Evolutionary conservation across 2,888 invertebrate species (phyloP).

Genomic region (Anthrax anthrax): DNA sequence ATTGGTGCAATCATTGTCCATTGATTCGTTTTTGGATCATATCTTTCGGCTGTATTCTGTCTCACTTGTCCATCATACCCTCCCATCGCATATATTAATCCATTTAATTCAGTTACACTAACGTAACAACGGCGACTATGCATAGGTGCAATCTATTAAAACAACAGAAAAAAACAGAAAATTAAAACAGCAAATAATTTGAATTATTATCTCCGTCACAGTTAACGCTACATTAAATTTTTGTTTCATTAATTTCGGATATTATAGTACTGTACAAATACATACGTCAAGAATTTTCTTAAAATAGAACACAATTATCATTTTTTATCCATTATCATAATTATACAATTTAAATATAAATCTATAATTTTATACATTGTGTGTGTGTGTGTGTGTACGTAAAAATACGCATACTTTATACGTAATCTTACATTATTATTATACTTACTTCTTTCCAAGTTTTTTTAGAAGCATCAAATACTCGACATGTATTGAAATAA

Average conservation of each 20-base stretch:
- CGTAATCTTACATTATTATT: too few species aligned
- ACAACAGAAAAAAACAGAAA: conserved; percentile 1
- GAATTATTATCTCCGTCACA: too few species aligned
- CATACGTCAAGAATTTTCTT: not conserved
- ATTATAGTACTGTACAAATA: too few species aligned
- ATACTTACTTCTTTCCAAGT: conserved; percentile 58
- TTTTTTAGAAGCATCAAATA: conserved; percentile 74
- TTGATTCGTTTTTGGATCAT: conserved; percentile 71
- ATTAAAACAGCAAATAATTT: too few species aligned
- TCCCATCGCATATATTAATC: conserved; percentile 74
- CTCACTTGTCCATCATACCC: conserved; percentile 77
- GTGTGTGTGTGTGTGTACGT: too few species aligned
- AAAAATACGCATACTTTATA: too few species aligned
- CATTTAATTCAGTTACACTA: conserved; percentile 63
- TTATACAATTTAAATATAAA: too few species aligned
- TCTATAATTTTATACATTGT: too few species aligned
- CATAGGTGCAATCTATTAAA: conserved; percentile 69
- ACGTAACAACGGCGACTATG: conserved; percentile 77
- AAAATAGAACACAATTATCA: not conserved
- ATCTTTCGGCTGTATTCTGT: conserved; percentile 75
- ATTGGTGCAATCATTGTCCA: conserved; percentile 79
- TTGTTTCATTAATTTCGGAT: too few species aligned
- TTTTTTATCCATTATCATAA: not conserved
- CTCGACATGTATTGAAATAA: conserved; percentile 74
- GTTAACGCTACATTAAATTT: too few species aligned